Conservation (phyloP, 2,888 invertebrate genomes). For the Apocheima hispidaria region DNA sequence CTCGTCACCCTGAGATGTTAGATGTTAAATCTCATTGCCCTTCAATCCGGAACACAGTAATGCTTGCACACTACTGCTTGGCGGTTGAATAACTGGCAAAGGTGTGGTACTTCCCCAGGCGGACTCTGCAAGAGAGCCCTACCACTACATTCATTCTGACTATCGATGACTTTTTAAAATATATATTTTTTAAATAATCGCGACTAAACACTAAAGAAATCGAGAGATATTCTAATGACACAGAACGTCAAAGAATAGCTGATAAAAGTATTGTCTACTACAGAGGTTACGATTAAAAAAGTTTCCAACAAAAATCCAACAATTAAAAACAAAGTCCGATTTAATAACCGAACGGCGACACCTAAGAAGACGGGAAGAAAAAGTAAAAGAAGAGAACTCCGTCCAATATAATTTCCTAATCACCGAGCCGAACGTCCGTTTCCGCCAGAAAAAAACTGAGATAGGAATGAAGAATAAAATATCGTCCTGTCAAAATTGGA, state of each 20-base stretch:
- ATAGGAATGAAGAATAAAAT: constrained; percentile 62
- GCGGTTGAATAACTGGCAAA: too few species aligned
- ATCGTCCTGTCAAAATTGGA: constrained; percentile 66
- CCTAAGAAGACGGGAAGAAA: constrained; percentile 62
- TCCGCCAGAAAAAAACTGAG: constrained; percentile 77
- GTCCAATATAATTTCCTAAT: constrained; percentile 84
- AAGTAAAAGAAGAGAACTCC: constrained; percentile 60
- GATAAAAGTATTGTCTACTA: constrained; percentile 26
- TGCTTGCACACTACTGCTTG: too few species aligned
- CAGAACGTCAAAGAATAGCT: too few species aligned
- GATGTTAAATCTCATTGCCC: too few species aligned
- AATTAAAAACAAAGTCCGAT: constrained; percentile 79
- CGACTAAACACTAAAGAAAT: neutral
- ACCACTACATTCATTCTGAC: too few species aligned
- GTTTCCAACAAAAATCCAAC: constrained; percentile 58
- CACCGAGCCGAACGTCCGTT: constrained; percentile 82
- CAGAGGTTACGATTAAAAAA: constrained; percentile 50
- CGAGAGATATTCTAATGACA: too few species aligned
- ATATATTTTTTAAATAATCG: too few species aligned
- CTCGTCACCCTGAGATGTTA: too few species aligned
- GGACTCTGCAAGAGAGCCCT: too few species aligned
- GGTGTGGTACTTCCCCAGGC: too few species aligned
- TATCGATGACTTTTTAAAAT: too few species aligned
- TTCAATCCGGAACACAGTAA: too few species aligned
- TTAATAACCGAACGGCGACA: constrained; percentile 84